A percentile compares a stretch with the other conserved stretches of the same genome.
Evolutionary conservation across 1,140 invertebrate genomes (phyloP).

Genomic region (Meteorus sp.): DNA sequence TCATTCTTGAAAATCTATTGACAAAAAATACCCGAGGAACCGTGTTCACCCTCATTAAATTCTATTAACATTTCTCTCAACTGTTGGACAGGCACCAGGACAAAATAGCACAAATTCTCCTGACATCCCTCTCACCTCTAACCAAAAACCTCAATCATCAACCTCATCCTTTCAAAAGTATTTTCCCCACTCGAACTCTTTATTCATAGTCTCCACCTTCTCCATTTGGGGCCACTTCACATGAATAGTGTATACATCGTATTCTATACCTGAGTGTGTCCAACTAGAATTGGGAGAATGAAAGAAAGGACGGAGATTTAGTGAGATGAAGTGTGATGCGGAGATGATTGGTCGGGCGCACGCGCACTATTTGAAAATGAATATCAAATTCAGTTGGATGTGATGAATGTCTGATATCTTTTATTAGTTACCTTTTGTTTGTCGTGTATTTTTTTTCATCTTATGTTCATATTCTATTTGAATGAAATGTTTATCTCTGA

Average conservation of each 20-base stretch:
- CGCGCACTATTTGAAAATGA: not conserved
- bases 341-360: not conserved
- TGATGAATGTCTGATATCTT: no score
- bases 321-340: slow-evolving; percentile 10
- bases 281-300: slow-evolving; percentile 14
- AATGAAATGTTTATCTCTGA: no score
- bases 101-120: not conserved
- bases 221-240: not conserved
- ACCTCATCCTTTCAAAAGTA: slow-evolving; percentile 1
- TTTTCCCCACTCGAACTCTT: slow-evolving; percentile 17
- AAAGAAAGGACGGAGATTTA: slow-evolving; percentile 17
- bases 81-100: slow-evolving; percentile 1
- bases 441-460: no score
- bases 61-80: slow-evolving; percentile 10
- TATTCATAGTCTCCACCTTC: slow-evolving; percentile 2
- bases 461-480: no score
- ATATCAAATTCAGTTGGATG: not conserved
- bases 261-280: not conserved
- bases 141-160: slow-evolving; percentile 13
- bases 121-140: no score
- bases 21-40: not conserved
- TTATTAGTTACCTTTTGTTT: no score
- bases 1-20: not conserved
- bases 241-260: slow-evolving; percentile 12
- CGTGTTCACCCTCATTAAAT: not conserved